Base-by-base conservation (phyloP, 2,888 invertebrate genomes). In the Priocnemis perturbator region DNA sequence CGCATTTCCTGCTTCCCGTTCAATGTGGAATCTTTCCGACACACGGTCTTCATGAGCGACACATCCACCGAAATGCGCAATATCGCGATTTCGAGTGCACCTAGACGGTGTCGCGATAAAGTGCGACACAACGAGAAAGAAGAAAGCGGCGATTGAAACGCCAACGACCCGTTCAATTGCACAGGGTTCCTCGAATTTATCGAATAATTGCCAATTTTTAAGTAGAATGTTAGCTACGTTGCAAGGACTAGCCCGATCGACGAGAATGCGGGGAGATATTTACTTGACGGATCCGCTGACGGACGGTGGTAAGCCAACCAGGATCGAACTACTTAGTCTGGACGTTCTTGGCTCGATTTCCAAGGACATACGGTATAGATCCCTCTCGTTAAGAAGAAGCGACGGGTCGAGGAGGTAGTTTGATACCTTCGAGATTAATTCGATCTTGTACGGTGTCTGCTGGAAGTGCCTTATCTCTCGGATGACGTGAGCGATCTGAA, bases 401-500 rank as follows among this genome's bases (percentile, higher is more conserved):
- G 93, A 93, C 0, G 93, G 92, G 88, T 97, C 97, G 83, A 97
- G 90, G 9, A 97, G 90, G 87, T 97, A 97, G 78, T 93, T 92
- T 52, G 93, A 92, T 14, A 96, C 96, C 91, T 95, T 94, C 20
- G 93, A 91, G 78, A 95, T 95, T 83, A 95, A 93, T 82, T 96
- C 96, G 77, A 97, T 97, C 90, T 96, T 96, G 89, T 97, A 97
- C 0, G 96, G 94, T 0, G 96, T 96, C 88, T 97, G 96, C 87
- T 97, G 97, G 87, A 95, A 97, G 85, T 96, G 95, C 17, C 96
- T 92, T 77, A 97, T 96, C 90, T 97, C 97, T 62, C 97, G 92
- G 77, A 97, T 97, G 5, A 97, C 96, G 86, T 97, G 97, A 4
- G 97, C 97, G 85, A 97, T 95, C 96, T 97, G 90, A n/a, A 64